Percentiles rank a stretch among this genome's conserved stretches.
Conservation (phyloP, 2,113 vertebrate species). For the Fregetta grallaria region DNA sequence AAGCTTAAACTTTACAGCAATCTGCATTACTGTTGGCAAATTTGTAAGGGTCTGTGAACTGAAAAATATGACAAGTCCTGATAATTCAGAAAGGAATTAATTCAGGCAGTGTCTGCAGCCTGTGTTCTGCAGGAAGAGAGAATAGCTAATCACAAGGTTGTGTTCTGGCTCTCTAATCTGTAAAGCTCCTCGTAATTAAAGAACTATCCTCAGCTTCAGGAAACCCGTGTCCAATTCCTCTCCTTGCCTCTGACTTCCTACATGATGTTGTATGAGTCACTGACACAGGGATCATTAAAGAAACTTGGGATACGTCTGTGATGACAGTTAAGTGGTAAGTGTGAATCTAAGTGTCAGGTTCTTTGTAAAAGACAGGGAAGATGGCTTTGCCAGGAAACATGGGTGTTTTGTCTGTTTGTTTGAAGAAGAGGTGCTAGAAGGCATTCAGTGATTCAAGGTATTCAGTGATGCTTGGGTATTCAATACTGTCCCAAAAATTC, state of each 20-base stretch:
- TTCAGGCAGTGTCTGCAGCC: constrained; percentile 20
- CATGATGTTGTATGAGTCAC: background rate
- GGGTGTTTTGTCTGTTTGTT: background rate
- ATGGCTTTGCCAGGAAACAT: background rate
- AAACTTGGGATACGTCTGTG: background rate
- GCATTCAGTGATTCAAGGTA: background rate
- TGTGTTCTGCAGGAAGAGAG: background rate
- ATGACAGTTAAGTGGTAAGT: background rate
- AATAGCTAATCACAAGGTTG: constrained; percentile 52
- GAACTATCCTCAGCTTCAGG: constrained; percentile 10
- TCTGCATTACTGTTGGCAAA: constrained; percentile 8
- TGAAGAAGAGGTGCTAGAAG: background rate
- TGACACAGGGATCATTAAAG: background rate
- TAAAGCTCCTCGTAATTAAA: background rate
- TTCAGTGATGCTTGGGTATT: background rate
- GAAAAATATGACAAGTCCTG: constrained; percentile 37
- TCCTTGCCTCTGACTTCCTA: background rate
- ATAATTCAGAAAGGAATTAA: constrained; percentile 41
- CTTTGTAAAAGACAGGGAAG: background rate
- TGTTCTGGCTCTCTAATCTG: constrained; percentile 41
- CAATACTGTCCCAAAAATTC: background rate
- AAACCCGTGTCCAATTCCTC: background rate
- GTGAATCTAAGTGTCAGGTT: background rate
- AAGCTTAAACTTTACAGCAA: constrained; percentile 22
- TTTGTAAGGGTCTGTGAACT: background rate